Base-by-base conservation (phyloP, 2,888 invertebrate species). In the Spodoptera picta region DNA sequence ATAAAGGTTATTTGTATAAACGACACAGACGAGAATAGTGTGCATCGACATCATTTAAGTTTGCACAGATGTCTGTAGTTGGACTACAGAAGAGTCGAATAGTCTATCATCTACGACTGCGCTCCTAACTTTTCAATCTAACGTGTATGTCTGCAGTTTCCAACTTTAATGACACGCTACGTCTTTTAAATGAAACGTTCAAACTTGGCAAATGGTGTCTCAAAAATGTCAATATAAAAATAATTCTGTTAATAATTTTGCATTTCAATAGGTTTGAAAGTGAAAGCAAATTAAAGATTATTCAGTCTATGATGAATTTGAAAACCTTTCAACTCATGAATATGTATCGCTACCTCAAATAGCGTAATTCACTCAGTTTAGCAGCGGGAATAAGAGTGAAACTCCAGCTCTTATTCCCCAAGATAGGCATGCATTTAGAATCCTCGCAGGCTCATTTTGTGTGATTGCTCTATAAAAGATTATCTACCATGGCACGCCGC, bases 381-480 rank as follows among this genome's bases (percentile, higher is more conserved):
- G 50, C 51, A 52, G 42, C 45, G 19, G 31, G 45, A 42, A 61
- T 47, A 44, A 46, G 9, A 48, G 47, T 64, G 36, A 47, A 51
- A 42, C 54, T 60, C 27, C 36, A 54, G 52, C 27, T 48, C 60
- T 57, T 66, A 67, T 61, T 61, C 66, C 47, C 27, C 67, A 61
- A 77, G 69, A 57, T 62, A 66, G 51, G 68, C 75, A 44, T 62
- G 59, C 48, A 51, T 69, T 69, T 55, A 58, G 63, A 53, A 59
- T 67, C 49, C 64, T 59, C 51, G 56, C 67, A 64, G 56, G 52
- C 60, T 69, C 67, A 68, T 80, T 75, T 55, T 55, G 27, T 43
- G 60, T 54, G 69, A 80, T 80, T 75, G 69, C 79, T 78, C 79
- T 68, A 78, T 78, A 80, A 78, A 78, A 78, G 78, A 80, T 80